Evolutionary conservation across 2,113 vertebrate genomes (phyloP).

Genomic region (Lanius ludovicianus): DNA sequence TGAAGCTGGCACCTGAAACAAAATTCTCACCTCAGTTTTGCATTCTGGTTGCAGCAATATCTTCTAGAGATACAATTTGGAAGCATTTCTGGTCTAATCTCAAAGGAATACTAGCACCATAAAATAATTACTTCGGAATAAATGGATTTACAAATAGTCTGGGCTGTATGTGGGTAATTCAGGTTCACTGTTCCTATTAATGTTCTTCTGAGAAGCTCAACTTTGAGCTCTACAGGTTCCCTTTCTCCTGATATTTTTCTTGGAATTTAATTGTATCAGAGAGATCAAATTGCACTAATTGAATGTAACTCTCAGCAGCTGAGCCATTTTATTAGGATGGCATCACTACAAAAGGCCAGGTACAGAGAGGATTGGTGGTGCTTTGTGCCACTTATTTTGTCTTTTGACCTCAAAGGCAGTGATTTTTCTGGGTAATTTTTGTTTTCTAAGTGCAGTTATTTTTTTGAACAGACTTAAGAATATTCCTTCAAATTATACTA

Average conservation of each 20-base stretch:
- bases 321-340: background rate
- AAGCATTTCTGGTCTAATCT: slow-evolving; percentile 21
- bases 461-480: background rate
- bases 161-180: background rate
- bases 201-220: background rate
- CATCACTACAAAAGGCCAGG: background rate
- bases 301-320: background rate
- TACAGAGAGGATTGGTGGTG: background rate
- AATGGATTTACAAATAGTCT: slow-evolving; percentile 22
- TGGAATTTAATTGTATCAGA: background rate
- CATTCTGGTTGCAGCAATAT: background rate
- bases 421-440: background rate
- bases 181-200: background rate
- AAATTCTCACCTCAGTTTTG: slow-evolving; percentile 22
- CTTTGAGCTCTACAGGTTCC: background rate
- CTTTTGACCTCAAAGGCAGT: background rate
- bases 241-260: background rate
- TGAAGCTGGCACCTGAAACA: slow-evolving; percentile 47
- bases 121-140: slow-evolving; percentile 21
- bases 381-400: background rate
- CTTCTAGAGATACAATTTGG: slow-evolving; percentile 15
- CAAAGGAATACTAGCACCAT: background rate
- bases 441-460: background rate
- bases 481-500: background rate
- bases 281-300: background rate